Base-by-base conservation (phyloP, 1,140 invertebrate species). In the Drosophila triauraria region DNA sequence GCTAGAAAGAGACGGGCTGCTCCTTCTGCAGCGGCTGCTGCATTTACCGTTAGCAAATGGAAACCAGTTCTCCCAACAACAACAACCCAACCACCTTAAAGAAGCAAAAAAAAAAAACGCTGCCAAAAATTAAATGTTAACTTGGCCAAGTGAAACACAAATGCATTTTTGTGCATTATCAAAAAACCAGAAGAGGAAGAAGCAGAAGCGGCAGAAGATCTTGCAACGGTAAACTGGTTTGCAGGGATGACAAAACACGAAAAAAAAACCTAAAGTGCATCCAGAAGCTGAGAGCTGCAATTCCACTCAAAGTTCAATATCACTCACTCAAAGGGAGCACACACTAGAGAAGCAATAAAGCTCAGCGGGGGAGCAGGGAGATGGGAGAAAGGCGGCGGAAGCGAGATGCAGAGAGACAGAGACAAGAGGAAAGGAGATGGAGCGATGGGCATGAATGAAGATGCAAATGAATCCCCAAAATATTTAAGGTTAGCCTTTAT, bases 11-110 rank as follows among this genome's bases (percentile, higher is more conserved):
- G 71, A 75, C n/a, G 32, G 59, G n/a, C n/a, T 17, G 30, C 78
- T 68, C 30, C n/a, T 23, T 25, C 78, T 74, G 74, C 63, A 40
- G 43, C 46, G 42, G 47, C 30, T 48, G 27, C 63, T 59, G 63
- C 65, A 48, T 50, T 65, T 61, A 67, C 54, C 50, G 54, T 51
- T 74, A 56, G 38, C 38, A 64, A 67, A 61, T 56, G 43, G 27
- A 87, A 86, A 86, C 83, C 83, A 65, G 83, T 86, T 86, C 80
- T 80, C 53, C 23, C 50, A 51, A 53, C 35, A 74, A 42, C 54
- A 20, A 38, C 12, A 38, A 38, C 12, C 4, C 27, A 56, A 20
- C 38, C 17, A 23, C 54, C 38, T 9, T 17, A 13, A 42, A 76
- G 54, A 65, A 75, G 47, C 27, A 53, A 38, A 54, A 40, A 23